Base-by-base conservation (phyloP, 2,797 vertebrate species). In the Vespertilio murinus region DNA sequence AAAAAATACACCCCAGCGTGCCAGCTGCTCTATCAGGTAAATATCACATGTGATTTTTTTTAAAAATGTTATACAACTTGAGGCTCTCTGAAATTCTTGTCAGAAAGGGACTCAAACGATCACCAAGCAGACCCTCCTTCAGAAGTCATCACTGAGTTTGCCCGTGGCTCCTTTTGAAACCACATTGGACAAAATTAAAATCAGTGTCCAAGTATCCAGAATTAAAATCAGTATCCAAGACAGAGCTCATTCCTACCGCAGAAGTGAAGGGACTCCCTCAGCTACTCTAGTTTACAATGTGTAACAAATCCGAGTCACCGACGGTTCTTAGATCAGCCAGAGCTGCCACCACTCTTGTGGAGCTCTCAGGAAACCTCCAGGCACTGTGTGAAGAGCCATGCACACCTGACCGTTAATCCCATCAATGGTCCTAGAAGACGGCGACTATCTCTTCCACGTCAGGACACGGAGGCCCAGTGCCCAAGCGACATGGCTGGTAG, bases 51-150 rank as follows among this genome's bases (percentile, higher is more conserved):
- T 8, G 20, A 56, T 22, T 92, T 94, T 94, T 94, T 88, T 71
- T 42, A 59, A 79, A 97, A 81, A 87, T 64, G 84, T 22, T 91
- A 85, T 17, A 45, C 13, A 49, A 85, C 84, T 45, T 81, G 90
- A 93, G 83, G 86, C 83, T 79, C 94, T 93, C 85, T 94, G 61
- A 64, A 92, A 87, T 85, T 93, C 69, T 92, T 95, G 81, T 94
- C 70, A 71, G 74, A 94, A 90, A 25, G 64, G 69, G 67, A 95
- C 47, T 69, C 69, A 47, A 89, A 92, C 22, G 42, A 78, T 77
- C 56, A 94, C 54, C 83, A 33, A 74, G 86, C 33, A 91, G 71
- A 80, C 47, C 83, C 69, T 92, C 86, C 64, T 92, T 94, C 42
- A 59, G 69, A 97, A 69, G 67, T 65, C 77, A 80, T 54, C 23